phyloP scores from a whole-genome alignment of 2,888 invertebrate species.

The Protula sp. region DNA sequence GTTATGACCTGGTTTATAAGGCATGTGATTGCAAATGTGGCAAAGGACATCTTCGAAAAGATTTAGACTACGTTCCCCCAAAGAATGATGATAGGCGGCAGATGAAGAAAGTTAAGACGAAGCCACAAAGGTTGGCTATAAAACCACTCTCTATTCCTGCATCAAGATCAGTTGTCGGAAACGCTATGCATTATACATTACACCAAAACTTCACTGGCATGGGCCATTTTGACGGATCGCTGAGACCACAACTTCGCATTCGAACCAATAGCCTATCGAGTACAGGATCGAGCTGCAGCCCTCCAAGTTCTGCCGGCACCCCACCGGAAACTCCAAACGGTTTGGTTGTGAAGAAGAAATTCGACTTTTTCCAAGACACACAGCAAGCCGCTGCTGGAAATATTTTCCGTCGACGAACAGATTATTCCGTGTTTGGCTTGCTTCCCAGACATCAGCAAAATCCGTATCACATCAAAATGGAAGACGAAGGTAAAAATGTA shows the following conservation, averaged over 20 bases:
- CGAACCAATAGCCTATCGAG: constrained; percentile 51
- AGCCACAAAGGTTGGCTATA: neutral
- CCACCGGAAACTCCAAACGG: constrained; percentile 52
- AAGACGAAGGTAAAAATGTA: constrained; percentile 96
- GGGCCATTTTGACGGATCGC: constrained; percentile 18
- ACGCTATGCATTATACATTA: neutral
- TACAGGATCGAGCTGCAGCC: constrained; percentile 49
- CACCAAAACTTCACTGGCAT: neutral
- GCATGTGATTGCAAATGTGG: constrained; percentile 85
- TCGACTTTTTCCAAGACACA: constrained; percentile 22
- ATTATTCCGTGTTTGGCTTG: constrained; percentile 71
- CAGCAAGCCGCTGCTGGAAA: constrained; percentile 37
- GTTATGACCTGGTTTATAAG: constrained; percentile 87
- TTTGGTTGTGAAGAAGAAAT: constrained; percentile 9
- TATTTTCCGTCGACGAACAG: constrained; percentile 86
- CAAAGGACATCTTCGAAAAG: constrained; percentile 87
- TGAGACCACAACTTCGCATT: constrained; percentile 31
- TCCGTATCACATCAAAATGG: constrained; percentile 99
- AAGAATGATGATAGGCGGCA: constrained; percentile 4
- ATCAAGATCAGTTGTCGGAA: neutral
- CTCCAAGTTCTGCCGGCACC: constrained; percentile 62
- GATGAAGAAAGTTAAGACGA: constrained; percentile 2
- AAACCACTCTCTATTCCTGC: neutral
- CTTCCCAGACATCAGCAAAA: constrained; percentile 93
- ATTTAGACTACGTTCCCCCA: constrained; percentile 83